Evolutionary conservation across 1,140 invertebrate genomes (phyloP), one percentile per base, ranked within the genome.

Genomic region (Drosophila baimaii): DNA sequence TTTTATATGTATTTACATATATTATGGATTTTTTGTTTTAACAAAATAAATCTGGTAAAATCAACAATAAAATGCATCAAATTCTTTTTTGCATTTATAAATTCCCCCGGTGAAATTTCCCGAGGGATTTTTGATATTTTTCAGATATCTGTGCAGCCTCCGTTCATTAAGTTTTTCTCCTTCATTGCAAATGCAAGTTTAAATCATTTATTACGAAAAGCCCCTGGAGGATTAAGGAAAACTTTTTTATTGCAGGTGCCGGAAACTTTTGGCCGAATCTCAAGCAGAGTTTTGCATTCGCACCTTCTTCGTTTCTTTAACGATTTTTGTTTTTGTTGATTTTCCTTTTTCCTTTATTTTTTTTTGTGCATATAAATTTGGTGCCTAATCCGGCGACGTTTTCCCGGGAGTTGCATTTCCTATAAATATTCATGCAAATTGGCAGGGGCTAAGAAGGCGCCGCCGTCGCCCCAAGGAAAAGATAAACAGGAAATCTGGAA

Each of bases 351-450:
- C 46, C 13, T n/a, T 25, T n/a, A 47, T 23, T 46, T 51, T 46
- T 51, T 69, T 33, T 46, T 54, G 21, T 68, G 82, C 70, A 81
- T 77, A 77, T 83, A 83, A 79, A 82, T 83, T 88, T 68, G 55
- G 59, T 52, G 69, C 83, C 74, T 86, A 88, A 86, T 86, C 82
- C 74, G 55, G 29, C 62, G 54, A 69, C 61, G 62, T 69, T 72
- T 80, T 57, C 64, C 31, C 55, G 37, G 37, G 29, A 66, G 76
- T 66, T 76, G 81, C 65, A 72, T 77, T 85, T 68, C 78, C 84
- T 81, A 86, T 86, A 82, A 86, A 86, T 86, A 86, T 86, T 85
- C 83, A 86, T 86, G 81, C 81, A 71, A 81, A 84, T 58, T 54
- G 69, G 56, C 66, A 57, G 49, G 41, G 37, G 33, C 43, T 39